phyloP scores from a whole-genome alignment of 1,140 invertebrate genomes.

The Drosophila athabasca region DNA sequence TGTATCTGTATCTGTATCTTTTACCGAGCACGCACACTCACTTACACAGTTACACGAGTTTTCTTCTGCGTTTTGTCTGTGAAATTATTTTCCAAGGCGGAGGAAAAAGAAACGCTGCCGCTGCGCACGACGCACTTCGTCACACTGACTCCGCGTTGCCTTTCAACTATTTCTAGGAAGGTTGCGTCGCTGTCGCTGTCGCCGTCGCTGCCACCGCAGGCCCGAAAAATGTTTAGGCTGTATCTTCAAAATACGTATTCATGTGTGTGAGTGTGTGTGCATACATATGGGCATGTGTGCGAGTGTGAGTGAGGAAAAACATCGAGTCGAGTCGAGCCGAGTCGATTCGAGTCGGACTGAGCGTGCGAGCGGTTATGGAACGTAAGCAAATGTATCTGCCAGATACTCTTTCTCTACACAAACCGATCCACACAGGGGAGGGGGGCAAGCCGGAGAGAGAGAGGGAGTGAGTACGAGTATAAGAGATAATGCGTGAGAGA shows the following conservation, averaged over 20 bases:
- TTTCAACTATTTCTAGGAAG: slow-evolving; percentile 83
- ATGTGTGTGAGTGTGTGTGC: slow-evolving; percentile 13
- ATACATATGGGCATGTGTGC: slow-evolving; percentile 18
- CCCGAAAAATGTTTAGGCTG: slow-evolving; percentile 63
- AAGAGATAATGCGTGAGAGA: not conserved
- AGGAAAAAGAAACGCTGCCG: slow-evolving; percentile 72
- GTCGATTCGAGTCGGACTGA: not conserved
- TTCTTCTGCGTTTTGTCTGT: slow-evolving; percentile 1
- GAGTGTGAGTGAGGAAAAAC: slow-evolving; percentile 61
- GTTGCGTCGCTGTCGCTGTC: slow-evolving; percentile 18
- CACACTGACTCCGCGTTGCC: slow-evolving; percentile 74
- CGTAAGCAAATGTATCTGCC: slow-evolving; percentile 57
- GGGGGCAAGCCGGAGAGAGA: not conserved
- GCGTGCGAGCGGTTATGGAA: not conserved
- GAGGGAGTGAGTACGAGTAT: not conserved
- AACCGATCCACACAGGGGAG: slow-evolving; percentile 46
- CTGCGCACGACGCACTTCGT: slow-evolving; percentile 81
- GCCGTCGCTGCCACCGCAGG: slow-evolving; percentile 10
- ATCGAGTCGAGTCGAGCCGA: slow-evolving; percentile 39
- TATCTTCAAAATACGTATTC: slow-evolving; percentile 58
- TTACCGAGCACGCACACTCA: slow-evolving; percentile 21
- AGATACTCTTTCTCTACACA: slow-evolving; percentile 54
- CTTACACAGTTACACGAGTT: slow-evolving; percentile 13
- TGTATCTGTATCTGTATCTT: slow-evolving; percentile 33
- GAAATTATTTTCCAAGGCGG: not conserved